Base-by-base conservation (phyloP, 2,113 vertebrate species). In the Morone saxatilis region DNA sequence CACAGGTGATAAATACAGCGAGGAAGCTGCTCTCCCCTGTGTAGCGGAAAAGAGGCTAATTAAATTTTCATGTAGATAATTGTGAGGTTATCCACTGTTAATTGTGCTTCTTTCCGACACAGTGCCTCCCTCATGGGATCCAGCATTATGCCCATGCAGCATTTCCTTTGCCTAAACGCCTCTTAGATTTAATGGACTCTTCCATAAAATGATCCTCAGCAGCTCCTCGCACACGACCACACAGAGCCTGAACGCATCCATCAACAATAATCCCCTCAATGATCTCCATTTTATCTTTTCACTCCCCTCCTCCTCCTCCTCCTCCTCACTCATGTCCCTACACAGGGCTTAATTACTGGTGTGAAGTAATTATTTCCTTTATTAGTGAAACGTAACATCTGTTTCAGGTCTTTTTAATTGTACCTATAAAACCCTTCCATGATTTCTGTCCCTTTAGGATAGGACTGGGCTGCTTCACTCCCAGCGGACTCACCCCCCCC, bases 281-380 rank as follows among this genome's bases (percentile, higher is more conserved):
- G 91, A 93, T 94, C 85, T 92, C 88, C 84, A 87, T 91, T 93
- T 91, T 93, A 93, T 93, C 93, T 93, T 91, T 85, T 85, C 87
- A 78, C 83, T 83, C 78, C 67, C 78, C 83, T 80, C 84, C 86
- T 71, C 77, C 80, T 63, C 76, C 47, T 71, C 84, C 87, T 81
- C 84, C 89, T 88, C 79, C 86, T 87, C 83, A 71, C 88, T 91
- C 73, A 60, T 80, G 90, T 94, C 91, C 86, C 87, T 81, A 93
- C 92, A 90, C 86, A 93, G 76, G 83, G 84, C 92, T 95, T 96
- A 96, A 96, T 96, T 96, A 95, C 94, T 95, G 92, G 88, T 92
- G 87, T 87, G 87, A 91, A 95, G 93, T 95, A 95, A 95, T 95
- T 94, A 95, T 94, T 95, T 94, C 87, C 93, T 95, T 94, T 95